Base-by-base conservation (phyloP, 2,888 invertebrate genomes). In the Eulithis prunata region DNA sequence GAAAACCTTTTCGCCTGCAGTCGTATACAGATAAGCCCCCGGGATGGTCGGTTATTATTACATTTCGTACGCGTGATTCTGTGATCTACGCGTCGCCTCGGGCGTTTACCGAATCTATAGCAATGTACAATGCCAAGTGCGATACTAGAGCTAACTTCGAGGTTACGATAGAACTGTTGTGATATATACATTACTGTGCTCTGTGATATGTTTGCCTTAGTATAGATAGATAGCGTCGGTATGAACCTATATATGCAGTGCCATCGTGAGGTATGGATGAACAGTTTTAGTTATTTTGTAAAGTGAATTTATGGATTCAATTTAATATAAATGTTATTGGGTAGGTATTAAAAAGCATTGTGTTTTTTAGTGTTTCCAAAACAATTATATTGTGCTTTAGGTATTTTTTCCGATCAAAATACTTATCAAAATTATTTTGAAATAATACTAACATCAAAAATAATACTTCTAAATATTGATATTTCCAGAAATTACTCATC, bases 11-110 rank as follows among this genome's bases (percentile, higher is more conserved):
- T 92, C 87, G 92, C 93, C 93, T 91, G 85, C 92, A 93, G 93
- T 93, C 92, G 92, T 93, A 89, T 92, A 87, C 89, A 86, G 93
- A 93, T 93, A 93, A 92, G 91, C 92, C 93, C 85, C 83, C 87
- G 90, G 93, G 92, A 93, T 92, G 92, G 93, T 89, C 91, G 91
- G 87, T 87, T 91, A 91, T 91, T 91, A 91, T 92, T 91, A 89
- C 87, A 86, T 90, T 87, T 82, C 79, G 79, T 86, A 88, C 87
- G 87, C 85, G 89, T 87, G 91, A 90, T 86, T 86, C 85, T 87
- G 88, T 87, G 89, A 88, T 86, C 84, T 85, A 84, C 83, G 83
- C 74, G 78, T 78, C 78, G 87, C 91, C 90, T 77, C 82, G 81
- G 91, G 91, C 89, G 84, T 68, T 76, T 66, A 70, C 78, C 82